These are phyloP conservation scores for Casuarius casuarius DNA, from an alignment of 2,113 vertebrate species.

Conservation along the genomic window DNA sequence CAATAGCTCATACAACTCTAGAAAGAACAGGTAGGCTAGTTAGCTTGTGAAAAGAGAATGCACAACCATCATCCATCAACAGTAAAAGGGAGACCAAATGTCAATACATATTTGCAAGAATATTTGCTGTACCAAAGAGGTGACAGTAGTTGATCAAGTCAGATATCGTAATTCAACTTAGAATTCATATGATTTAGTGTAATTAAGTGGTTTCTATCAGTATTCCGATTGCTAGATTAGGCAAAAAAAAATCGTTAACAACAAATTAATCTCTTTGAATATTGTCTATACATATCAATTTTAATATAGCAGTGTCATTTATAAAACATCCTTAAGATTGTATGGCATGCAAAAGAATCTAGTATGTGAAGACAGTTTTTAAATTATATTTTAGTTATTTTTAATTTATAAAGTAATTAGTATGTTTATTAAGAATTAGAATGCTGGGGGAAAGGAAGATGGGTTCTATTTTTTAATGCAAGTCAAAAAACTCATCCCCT, in stretches of 20 bases:
- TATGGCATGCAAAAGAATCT: not conserved
- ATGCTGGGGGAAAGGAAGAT: not conserved
- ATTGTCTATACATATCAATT: not conserved
- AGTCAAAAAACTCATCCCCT: not conserved
- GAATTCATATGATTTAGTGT: not conserved
- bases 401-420: not conserved
- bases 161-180: not conserved
- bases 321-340: not conserved
- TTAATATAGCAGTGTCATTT: not conserved
- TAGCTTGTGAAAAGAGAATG: not conserved
- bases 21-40: not conserved
- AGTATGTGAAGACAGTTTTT: not conserved
- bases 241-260: not conserved
- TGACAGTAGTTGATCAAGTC: not conserved
- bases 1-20: not conserved
- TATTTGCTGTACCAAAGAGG: not conserved
- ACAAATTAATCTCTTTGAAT: not conserved
- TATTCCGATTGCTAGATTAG: not conserved
- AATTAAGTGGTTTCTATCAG: not conserved
- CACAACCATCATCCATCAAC: not conserved
- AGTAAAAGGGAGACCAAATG: not conserved
- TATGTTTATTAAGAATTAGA: not conserved
- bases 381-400: not conserved
- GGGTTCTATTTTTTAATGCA: not conserved
- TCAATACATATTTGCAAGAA: not conserved